Evolutionary conservation across 2,888 invertebrate species (phyloP).

Genomic region (Epirrhoe tristata): DNA sequence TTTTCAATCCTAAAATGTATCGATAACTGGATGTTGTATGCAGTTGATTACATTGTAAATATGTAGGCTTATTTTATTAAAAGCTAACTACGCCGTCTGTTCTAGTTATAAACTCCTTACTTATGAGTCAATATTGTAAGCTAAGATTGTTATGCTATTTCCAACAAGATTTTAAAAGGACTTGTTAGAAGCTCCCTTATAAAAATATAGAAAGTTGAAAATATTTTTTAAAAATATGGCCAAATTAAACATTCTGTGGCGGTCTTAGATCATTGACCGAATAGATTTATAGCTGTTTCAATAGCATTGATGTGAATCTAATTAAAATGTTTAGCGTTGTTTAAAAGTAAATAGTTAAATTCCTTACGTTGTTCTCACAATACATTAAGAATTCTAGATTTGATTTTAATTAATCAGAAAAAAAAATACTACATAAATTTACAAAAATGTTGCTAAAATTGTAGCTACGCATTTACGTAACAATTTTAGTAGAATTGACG

Average conservation of each 20-base stretch:
- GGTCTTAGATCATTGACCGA: conserved; percentile 8
- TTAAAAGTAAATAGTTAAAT: not conserved
- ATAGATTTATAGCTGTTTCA: not conserved
- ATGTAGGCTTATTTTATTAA: not conserved
- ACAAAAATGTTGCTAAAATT: not conserved
- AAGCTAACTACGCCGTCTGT: not conserved
- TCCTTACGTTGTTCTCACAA: conserved; percentile 12
- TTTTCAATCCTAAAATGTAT: not conserved
- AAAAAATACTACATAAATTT: not conserved
- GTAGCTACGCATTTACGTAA: not conserved
- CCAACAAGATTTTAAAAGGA: not conserved
- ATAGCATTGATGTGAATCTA: not conserved
- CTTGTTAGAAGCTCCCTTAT: not conserved
- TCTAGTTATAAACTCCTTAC: conserved; percentile 26
- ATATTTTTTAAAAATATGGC: conserved; percentile 1
- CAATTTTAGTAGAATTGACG: not conserved
- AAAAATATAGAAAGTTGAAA: conserved; percentile 1
- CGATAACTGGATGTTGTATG: not conserved
- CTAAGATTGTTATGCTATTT: conserved; percentile 11
- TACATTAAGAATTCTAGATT: not conserved
- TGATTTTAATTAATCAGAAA: conserved; percentile 5
- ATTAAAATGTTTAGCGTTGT: conserved; percentile 2
- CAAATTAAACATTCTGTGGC: conserved; percentile 15
- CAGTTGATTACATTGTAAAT: not conserved
- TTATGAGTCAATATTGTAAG: conserved; percentile 31